Conservation (phyloP, 2,888 invertebrate genomes). For the Scaptodrosophila latifasciaeformis region DNA sequence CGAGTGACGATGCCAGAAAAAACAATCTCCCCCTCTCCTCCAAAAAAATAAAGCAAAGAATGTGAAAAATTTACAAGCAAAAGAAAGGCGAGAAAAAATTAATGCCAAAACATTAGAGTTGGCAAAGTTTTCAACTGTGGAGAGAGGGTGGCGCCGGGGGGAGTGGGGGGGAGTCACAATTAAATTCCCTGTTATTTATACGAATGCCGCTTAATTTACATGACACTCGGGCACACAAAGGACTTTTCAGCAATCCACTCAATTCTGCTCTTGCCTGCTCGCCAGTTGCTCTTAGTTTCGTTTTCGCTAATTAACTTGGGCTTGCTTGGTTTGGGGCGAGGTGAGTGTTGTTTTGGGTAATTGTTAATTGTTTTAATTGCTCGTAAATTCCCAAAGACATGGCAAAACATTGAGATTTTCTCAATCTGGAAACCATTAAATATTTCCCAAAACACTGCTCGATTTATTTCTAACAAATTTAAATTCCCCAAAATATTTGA, state of each 20-base stretch:
- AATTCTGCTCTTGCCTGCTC: no score
- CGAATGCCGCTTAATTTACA: slow-evolving; percentile 22
- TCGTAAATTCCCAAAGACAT: slow-evolving; percentile 65
- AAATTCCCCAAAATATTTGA: no score
- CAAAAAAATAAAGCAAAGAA: slow-evolving; percentile 15
- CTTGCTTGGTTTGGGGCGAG: neutral
- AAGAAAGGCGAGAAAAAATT: slow-evolving; percentile 39
- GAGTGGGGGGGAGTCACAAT: no score
- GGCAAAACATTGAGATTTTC: neutral
- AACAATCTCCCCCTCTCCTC: slow-evolving; percentile 38
- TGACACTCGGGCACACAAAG: no score
- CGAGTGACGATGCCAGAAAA: slow-evolving; percentile 41
- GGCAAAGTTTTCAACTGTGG: slow-evolving; percentile 12
- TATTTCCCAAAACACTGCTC: no score
- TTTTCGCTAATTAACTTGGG: slow-evolving; percentile 59
- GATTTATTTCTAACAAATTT: no score
- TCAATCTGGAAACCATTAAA: no score
- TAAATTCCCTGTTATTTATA: slow-evolving; percentile 59
- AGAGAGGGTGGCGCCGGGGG: neutral
- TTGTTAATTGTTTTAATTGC: slow-evolving; percentile 73
- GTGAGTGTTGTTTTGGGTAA: slow-evolving; percentile 25
- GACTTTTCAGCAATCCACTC: no score
- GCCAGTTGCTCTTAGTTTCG: slow-evolving; percentile 4
- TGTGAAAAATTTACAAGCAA: slow-evolving; percentile 7
- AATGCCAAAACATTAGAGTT: slow-evolving; percentile 50